Evolutionary conservation across 2,888 invertebrate genomes (phyloP), one percentile per base, ranked within the genome.

Genomic region (Syritta pipiens): DNA sequence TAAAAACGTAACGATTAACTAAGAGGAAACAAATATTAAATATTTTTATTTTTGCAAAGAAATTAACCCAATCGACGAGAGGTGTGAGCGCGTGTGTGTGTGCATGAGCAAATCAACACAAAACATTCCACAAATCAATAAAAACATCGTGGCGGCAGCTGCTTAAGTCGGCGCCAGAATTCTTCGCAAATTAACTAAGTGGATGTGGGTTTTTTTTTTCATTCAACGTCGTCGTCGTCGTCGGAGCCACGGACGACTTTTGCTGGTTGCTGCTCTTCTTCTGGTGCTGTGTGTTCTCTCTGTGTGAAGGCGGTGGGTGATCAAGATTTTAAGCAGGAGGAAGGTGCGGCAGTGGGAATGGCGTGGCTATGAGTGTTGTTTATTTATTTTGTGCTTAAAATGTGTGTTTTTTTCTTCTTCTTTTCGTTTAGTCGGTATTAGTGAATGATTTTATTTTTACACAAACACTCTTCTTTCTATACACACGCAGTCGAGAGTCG

Each of bases 101-200:
- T 28, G 37, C 53, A 67, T 32, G 49, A 55, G 35, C 60, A 68
- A 74, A 74, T 74, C 60, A 40, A 69, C 71, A 74, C 48, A 74
- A 71, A 81, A 69, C 81, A 65, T 89, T 84, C 84, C 89, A 84
- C 88, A 88, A 88, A 89, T 87, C 90, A 90, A 90, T 90, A 89
- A 90, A 90, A 90, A 90, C 89, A 87, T 84, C 37, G 67, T 86
- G 85, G 86, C 89, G 88, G 88, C 89, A 90, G 90, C 89, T 89
- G 88, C 86, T 87, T 86, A 85, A 88, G 88, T 88, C 88, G 89
- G 88, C 89, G 90, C 90, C 90, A 90, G 90, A 88, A 88, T 86
- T 89, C 89, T 87, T 88, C 87, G 87, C 86, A 87, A 88, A 88
- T 88, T 88, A 82, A 82, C 79, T 81, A 87, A 83, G 83, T 85